Evolutionary conservation across 2,888 invertebrate species (phyloP).

Genomic region (Baronia brevicornis): DNA sequence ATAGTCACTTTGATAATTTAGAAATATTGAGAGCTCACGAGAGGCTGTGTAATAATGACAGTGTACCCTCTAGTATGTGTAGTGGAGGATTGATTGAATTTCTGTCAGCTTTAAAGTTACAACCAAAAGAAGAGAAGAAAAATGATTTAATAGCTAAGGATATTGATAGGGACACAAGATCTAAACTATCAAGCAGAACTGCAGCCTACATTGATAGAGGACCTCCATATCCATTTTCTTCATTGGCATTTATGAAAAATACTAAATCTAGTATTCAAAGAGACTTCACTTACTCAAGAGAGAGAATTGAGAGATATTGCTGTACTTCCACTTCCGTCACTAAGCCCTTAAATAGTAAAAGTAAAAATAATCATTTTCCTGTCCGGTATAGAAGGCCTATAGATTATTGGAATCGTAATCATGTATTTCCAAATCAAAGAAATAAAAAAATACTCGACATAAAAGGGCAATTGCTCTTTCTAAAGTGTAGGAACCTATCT

Average conservation of each 20-base stretch:
- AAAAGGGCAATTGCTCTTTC: conserved; percentile 63
- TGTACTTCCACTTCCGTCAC: conserved; percentile 39
- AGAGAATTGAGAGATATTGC: conserved; percentile 63
- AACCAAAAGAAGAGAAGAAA: conserved; percentile 30
- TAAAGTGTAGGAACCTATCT: conserved; percentile 66
- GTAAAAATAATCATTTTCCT: conserved; percentile 55
- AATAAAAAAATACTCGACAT: conserved; percentile 58
- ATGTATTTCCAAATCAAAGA: conserved; percentile 58
- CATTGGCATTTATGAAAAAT: conserved; percentile 58
- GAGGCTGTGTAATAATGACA: conserved; percentile 59
- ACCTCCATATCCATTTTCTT: conserved; percentile 67
- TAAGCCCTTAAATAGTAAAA: conserved; percentile 54
- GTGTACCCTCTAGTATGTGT: conserved; percentile 32
- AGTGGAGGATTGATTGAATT: conserved; percentile 52
- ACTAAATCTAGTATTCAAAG: conserved; percentile 44
- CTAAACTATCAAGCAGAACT: conserved; percentile 46
- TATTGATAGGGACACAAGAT: conserved; percentile 30
- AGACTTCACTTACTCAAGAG: conserved; percentile 49
- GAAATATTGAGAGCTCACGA: conserved; percentile 56
- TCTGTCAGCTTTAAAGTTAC: conserved; percentile 53
- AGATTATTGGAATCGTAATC: conserved; percentile 61
- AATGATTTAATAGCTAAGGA: conserved; percentile 21
- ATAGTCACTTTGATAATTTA: conserved; percentile 79
- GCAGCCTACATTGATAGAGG: conserved; percentile 53
- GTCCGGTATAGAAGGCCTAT: conserved; percentile 59